These are phyloP conservation scores for Onthophagus sagittarius DNA, from an alignment of 2,888 invertebrate species.

Conservation along the genomic window DNA sequence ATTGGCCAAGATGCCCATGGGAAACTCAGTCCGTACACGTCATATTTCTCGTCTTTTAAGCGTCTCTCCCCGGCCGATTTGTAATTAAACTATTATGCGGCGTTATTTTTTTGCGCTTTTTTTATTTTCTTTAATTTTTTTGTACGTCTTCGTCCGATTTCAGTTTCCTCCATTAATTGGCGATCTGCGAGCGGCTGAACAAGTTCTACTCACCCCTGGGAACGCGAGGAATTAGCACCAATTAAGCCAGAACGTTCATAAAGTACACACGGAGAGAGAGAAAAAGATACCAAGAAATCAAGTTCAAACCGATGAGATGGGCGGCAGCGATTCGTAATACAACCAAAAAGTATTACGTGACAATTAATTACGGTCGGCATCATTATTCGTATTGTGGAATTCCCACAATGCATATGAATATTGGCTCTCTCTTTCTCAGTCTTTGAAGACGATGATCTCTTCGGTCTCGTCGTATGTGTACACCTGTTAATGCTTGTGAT, in stretches of 20 bases:
- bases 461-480: slow-evolving; percentile 16
- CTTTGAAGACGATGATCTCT: not conserved
- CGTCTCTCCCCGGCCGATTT: slow-evolving; percentile 1
- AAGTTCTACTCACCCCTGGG: slow-evolving; percentile 13
- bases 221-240: slow-evolving; percentile 14
- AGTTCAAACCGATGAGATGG: not conserved
- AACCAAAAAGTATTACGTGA: slow-evolving; percentile 3
- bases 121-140: not conserved
- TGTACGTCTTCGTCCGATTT: not conserved
- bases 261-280: slow-evolving; percentile 1
- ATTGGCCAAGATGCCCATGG: not conserved
- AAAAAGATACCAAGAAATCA: too few species aligned
- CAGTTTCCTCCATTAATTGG: slow-evolving; percentile 9
- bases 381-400: slow-evolving; percentile 18
- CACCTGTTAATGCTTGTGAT: slow-evolving; percentile 36
- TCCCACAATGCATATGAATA: slow-evolving; percentile 18
- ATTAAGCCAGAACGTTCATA: slow-evolving; percentile 17
- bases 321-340: not conserved
- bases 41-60: slow-evolving; percentile 5
- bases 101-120: not conserved
- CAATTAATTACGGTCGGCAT: slow-evolving; percentile 16
- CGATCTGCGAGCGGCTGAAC: slow-evolving; percentile 7
- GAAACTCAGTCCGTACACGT: slow-evolving; percentile 4
- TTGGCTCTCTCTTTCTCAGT: not conserved
- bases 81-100: slow-evolving; percentile 14